phyloP scores from a whole-genome alignment of 1,140 invertebrate species.

The Zaprionus vittiger region DNA sequence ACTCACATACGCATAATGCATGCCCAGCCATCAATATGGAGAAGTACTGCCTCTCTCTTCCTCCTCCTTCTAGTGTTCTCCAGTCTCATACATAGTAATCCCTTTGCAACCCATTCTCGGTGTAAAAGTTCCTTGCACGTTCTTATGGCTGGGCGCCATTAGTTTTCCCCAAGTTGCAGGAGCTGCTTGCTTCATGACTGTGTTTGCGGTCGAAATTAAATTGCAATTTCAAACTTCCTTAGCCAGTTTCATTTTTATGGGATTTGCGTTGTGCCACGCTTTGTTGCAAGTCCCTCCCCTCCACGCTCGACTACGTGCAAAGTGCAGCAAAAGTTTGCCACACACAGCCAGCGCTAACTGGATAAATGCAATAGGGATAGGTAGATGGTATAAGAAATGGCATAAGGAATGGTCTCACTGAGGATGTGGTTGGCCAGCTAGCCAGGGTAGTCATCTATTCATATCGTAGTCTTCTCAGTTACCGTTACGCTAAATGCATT shows the following conservation, averaged over 20 bases:
- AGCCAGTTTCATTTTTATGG: conserved; percentile 76
- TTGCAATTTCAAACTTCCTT: conserved; percentile 78
- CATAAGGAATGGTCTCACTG: neutral
- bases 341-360: conserved; percentile 46
- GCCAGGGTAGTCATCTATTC: neutral
- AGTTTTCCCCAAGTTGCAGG: conserved; percentile 37
- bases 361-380: conserved; percentile 61
- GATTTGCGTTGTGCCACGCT: conserved; percentile 64
- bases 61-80: neutral
- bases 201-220: conserved; percentile 80
- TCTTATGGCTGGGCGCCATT: conserved; percentile 43
- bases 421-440: neutral
- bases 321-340: conserved; percentile 60
- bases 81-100: neutral
- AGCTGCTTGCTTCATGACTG: conserved; percentile 35
- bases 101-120: conserved; percentile 4
- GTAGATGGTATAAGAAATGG: conserved; percentile 19
- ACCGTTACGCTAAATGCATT: conserved; percentile 78
- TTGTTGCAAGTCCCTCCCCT: conserved; percentile 29
- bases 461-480: conserved; percentile 61
- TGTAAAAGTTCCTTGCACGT: conserved; percentile 42
- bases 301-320: conserved; percentile 60
- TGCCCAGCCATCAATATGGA: conserved; percentile 38
- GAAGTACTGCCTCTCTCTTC: no score
- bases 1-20: conserved; percentile 41